Evolutionary conservation across 92 coral and sea anemone species (phyloP), one percentile per base, ranked within the genome.

Genomic region (Porites cylindrica): DNA sequence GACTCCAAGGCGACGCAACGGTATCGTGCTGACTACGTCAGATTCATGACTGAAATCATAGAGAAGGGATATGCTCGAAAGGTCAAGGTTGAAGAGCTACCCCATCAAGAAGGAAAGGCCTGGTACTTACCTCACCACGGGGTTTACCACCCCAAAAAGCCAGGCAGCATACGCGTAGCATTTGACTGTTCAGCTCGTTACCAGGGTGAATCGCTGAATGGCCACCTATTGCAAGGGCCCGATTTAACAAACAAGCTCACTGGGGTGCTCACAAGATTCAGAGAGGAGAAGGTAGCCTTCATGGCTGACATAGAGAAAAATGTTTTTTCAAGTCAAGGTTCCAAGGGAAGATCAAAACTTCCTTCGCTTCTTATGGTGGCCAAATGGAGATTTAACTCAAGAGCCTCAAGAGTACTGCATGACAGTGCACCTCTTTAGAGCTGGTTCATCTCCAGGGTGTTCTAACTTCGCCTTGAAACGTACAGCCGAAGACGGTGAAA

Each of bases 331-430:
- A 9, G 80, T 71, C 7, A 72, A 72, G 24, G 87, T 83, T 14
- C n/a, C 23, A 1, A 60, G 61, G 12, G 80, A 32, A 19, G 80
- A 84, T 50, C 12, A 72, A 12, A 74, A 63, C 18, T 60, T 43
- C 20, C 81, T 84, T 26, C 79, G 74, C n/a, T 72, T 73, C 81
- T 71, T 74, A n/a, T 84, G 88, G 88, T 84, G 81, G 88, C 80
- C 88, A 60, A 71, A 84, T 2, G 88, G 88, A 10, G 66, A 75
- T 51, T 51, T 84, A 65, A 59, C 64, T 1, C 8, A n/a, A 43
- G 72, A 61, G 4, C 81, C 61, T 11, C 68, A 59, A 61, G 88
- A 72, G 32, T 82, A 82, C 17, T 66, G 53, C n/a, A 72, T 83
- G 87, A 59, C 26, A 9, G 88, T 84, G 5, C 72, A 84, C 61